Evolutionary conservation across 2,888 invertebrate genomes (phyloP), one percentile per base, ranked within the genome.

Genomic region (Liopterus haemorrhoidalis): DNA sequence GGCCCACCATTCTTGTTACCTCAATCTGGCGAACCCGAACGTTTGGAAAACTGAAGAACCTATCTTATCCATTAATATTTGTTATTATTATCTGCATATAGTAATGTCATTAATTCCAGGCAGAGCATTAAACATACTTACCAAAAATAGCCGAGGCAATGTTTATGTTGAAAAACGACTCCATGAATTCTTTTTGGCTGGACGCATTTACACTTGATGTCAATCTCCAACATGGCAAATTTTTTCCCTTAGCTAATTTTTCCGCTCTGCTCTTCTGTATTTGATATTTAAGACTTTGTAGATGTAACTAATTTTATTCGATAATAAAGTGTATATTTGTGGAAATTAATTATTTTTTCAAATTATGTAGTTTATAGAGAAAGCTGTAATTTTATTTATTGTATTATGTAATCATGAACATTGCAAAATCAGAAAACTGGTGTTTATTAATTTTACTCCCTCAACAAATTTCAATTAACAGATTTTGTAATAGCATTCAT

Each of bases 1-100:
- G 56, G 51, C 19, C 52, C 55, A 15, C 52, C 52, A 14, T 56
- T 50, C 35, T 31, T 55, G 19, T 27, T 54, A 31, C 49, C 54
- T 11, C 55, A 56, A 41, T 42, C 47, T 9, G 33, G 37, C 3
- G 56, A 56, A 41, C 48, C 50, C 15, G 54, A 56, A 25, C 56
- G 51, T 40, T 49, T 45, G 33, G 56, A 56, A 30, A 55, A 56
- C 44, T 56, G 50, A 52, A 15, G 15, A 31, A 31, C 8, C 4
- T 15, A 14, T 15, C 15, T 4, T 14, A 22, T 6, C 5, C 5
- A 22, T 6, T 6, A 22, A 22, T 6, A 22, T 22, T 22, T 22
- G 22, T 22, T 6, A n/a, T n/a, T n/a, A n/a, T n/a, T n/a, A n/a
- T n/a, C 5, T 22, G 22, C 9, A 5, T 6, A 22, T 8, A 22